A percentile compares a stretch with the other conserved stretches of the same genome.
Conservation (phyloP, 2,888 invertebrate genomes). For the Agonopterix arenella region DNA sequence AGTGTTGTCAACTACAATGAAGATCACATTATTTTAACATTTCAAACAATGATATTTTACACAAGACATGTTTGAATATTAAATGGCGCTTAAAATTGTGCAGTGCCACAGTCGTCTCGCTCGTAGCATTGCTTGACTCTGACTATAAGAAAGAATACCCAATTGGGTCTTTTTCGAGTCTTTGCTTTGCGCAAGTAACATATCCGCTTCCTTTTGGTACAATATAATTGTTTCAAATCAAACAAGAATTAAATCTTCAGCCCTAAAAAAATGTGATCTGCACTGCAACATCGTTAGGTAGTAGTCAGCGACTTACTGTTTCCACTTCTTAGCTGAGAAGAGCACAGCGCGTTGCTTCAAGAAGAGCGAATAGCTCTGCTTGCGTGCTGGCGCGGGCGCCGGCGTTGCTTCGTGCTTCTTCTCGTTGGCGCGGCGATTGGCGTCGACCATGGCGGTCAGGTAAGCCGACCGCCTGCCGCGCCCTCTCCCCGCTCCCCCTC, state of each 20-base stretch:
- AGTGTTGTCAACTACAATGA: neutral
- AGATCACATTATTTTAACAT: no score
- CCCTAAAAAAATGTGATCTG: neutral
- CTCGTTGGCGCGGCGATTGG: conserved; percentile 27
- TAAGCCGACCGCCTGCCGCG: conserved; percentile 38
- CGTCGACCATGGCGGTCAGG: conserved; percentile 23
- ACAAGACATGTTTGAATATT: no score
- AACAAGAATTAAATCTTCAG: no score
- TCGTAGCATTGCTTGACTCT: no score
- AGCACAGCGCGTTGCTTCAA: conserved; percentile 68
- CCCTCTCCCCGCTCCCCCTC: conserved; percentile 65
- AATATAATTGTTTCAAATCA: neutral
- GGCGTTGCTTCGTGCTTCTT: conserved; percentile 15
- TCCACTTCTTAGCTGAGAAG: conserved; percentile 75
- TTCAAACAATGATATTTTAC: no score
- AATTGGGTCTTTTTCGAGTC: no score
- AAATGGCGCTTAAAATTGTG: no score
- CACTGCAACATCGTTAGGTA: conserved; percentile 14
- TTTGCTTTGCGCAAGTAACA: no score
- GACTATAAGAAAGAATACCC: no score
- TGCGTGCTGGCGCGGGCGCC: conserved; percentile 28
- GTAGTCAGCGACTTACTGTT: conserved; percentile 34
- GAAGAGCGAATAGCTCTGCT: conserved; percentile 72
- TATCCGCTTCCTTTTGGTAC: no score
- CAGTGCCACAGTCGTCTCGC: no score